Base-by-base conservation (phyloP, 2,113 vertebrate species). In the Saccopteryx bilineata region DNA sequence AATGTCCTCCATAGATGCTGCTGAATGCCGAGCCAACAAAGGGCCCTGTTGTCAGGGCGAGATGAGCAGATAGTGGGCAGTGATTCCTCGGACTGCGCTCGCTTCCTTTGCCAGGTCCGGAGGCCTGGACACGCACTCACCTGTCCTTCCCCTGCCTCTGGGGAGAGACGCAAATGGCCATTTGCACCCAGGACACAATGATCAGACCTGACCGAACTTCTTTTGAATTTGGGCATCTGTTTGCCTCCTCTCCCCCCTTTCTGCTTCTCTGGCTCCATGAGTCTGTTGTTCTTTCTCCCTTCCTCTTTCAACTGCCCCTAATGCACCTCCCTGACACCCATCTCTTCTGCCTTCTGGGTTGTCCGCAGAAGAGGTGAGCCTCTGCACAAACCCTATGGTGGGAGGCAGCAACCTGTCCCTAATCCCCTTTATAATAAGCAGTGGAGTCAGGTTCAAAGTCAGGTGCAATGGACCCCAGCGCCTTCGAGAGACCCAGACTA, bases 241-340 rank as follows among this genome's bases (percentile, higher is more conserved):
- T 54, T 11, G 12, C 14, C 12, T 60, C 23, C 21, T 74, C 50
- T 26, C 1, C 14, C 19, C 11, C 0, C 6, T 1, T n/a, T 14
- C n/a, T 14, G 63, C 28, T 17, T 31, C 46, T 68, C 61, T 46
- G 26, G 48, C 5, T 9, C 10, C 23, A 9, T 0, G 0, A 28
- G 4, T n/a, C n/a, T n/a, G 28, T 15, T 28, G 14, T 3, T 69
- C 28, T 54, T 31, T 58, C 71, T 46, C 63, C 17, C 46, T 18
- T 3, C n/a, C 23, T 3, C 61, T 75, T 76, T 52, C 2, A 2
- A 7, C 21, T 13, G 33, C 13, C 5, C 71, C n/a, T n/a, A 3
- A 23, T 0, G 0, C 13, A 26, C 18, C 58, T 56, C 66, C 65
- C 65, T 9, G 24, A 52, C 0, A 1, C 68, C 23, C 46, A 65